phyloP scores from a whole-genome alignment of 2,888 invertebrate genomes.

The Leucozona laternaria region DNA sequence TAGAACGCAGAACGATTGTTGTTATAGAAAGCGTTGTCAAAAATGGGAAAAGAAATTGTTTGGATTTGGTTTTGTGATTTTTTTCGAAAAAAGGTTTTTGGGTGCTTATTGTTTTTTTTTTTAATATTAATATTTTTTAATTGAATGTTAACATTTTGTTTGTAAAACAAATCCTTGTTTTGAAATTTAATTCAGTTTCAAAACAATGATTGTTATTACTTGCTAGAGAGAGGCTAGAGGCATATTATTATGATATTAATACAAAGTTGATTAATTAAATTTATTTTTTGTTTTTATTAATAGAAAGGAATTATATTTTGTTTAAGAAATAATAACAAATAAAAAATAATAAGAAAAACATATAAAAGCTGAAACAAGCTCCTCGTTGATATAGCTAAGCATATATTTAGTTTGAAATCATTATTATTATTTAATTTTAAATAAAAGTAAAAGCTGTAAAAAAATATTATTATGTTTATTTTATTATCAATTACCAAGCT shows the following conservation, averaged over 20 bases:
- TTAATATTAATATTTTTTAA: slow-evolving; percentile 27
- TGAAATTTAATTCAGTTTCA: slow-evolving; percentile 66
- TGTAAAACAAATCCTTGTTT: slow-evolving; percentile 57
- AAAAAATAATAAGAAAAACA: neutral
- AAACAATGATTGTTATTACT: slow-evolving; percentile 55
- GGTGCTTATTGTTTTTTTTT: slow-evolving; percentile 24
- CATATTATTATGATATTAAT: slow-evolving; percentile 41
- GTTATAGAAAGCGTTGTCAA: slow-evolving; percentile 81
- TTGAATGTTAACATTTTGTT: slow-evolving; percentile 75
- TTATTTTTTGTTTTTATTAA: neutral
- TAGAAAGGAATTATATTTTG: neutral
- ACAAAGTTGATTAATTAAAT: slow-evolving; percentile 6
- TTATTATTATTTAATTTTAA: slow-evolving; percentile 3
- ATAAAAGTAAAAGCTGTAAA: slow-evolving; percentile 4
- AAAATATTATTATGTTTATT: neutral
- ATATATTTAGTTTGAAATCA: neutral
- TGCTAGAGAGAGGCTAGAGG: slow-evolving; percentile 40
- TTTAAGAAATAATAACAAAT: slow-evolving; percentile 40
- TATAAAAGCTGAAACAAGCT: slow-evolving; percentile 22
- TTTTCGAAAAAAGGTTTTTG: slow-evolving; percentile 26
- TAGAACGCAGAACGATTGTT: slow-evolving; percentile 56
- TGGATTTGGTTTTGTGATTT: slow-evolving; percentile 54
- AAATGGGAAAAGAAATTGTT: slow-evolving; percentile 82
- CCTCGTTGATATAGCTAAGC: slow-evolving; percentile 24
- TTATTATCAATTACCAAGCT: neutral